Base-by-base conservation (phyloP, 2,113 vertebrate genomes). In the Mobula birostris region DNA sequence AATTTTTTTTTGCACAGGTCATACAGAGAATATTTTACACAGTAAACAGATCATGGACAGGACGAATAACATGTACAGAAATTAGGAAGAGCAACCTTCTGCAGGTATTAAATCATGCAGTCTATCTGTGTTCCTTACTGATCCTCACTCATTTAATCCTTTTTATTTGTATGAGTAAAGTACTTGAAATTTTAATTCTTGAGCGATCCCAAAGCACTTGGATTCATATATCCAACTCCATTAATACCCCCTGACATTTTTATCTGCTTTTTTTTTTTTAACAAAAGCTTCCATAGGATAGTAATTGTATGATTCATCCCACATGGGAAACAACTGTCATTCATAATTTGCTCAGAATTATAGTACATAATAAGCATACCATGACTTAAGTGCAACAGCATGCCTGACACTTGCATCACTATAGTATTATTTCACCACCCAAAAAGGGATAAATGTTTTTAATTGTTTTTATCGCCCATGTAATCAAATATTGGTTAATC, bases 21-120 rank as follows among this genome's bases (percentile, higher is more conserved):
- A 97, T 98, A 94, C 99, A 99, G 95, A 97, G 99, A 96, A 98
- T 99, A 96, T 99, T 99, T 97, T 99, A 99, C 95, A 97, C 97
- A 1, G 98, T 98, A 94, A 99, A 99, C 96, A 96, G 98, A 94
- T 98, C 98, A 2, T 99, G 99, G 99, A 98, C 97, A 0, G 98
- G 98, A 90, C 97, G 97, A 95, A 99, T 99, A 95, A 98, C 98
- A 2, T 97, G 96, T 94, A 95, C 97, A 0, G 99, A 99, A 95
- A 98, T 99, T 76, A 97, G 98, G 95, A 98, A 97, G 97, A 99
- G 98, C 96, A 97, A 96, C 93, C 99, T 99, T 96, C 97, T 99
- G 78, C 98, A 99, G 98, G 99, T 99, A 95, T 58, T 56, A 9
- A n/a, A 11, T 36, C 9, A 27, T 80, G 61, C 11, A n/a, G 63